Conservation (phyloP, 2,113 vertebrate genomes). For the Plectropomus leopardus region DNA sequence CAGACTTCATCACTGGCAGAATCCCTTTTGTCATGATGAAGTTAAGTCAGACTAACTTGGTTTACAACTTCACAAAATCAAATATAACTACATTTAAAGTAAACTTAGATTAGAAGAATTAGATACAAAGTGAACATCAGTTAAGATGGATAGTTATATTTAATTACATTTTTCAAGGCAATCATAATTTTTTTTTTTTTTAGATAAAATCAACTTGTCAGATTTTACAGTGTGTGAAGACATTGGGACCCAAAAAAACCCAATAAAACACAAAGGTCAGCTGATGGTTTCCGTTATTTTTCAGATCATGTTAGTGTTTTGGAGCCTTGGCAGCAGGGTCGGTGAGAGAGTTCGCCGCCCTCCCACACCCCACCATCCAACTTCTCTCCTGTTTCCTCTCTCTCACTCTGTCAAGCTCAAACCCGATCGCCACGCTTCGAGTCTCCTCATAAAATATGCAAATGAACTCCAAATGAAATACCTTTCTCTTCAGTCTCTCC, state of each 20-base stretch:
- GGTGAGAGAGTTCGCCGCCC: background rate
- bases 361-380: constrained; percentile 10
- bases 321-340: background rate
- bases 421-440: constrained; percentile 58
- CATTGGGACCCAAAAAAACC: background rate
- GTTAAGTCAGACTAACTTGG: no score
- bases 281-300: background rate
- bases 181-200: no score
- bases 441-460: constrained; percentile 74
- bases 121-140: no score
- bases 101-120: no score
- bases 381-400: constrained; percentile 33
- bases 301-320: background rate
- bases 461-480: constrained; percentile 74
- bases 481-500: constrained; percentile 49
- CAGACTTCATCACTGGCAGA: no score
- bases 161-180: no score
- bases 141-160: no score
- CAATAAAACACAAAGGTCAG: constrained; percentile 29
- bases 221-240: no score
- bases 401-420: constrained; percentile 36
- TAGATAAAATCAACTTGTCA: no score
- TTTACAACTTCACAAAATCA: no score
- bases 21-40: no score
- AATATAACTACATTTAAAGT: no score